Base-by-base conservation (phyloP, 2,113 vertebrate genomes). In the Dicrurus megarhynchus region DNA sequence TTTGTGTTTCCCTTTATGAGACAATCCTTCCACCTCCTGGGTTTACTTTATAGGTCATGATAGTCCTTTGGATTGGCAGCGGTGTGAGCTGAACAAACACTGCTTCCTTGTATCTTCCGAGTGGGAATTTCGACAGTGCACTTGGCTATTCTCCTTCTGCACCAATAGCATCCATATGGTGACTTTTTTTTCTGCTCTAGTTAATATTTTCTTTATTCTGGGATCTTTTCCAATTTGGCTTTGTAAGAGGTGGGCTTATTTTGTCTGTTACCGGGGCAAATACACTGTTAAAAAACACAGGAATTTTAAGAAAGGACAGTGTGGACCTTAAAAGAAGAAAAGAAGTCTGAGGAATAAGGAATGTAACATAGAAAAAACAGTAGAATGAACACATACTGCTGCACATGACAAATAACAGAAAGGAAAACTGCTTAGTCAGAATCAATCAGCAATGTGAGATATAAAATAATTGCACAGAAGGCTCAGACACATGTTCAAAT, bases 91-190 rank as follows among this genome's bases (percentile, higher is more conserved):
- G 92, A 95, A 95, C 64, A 90, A 97, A 93, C 90, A 85, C 87
- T 96, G 16, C 22, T 97, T 98, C 65, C 80, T 87, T 76, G 24
- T 89, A 80, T 69, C 67, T 89, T 96, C 90, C 7, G 10, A 97
- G 68, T 85, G 95, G 95, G 95, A 97, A 96, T 93, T 97, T 97
- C 91, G 87, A 67, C 87, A 91, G 59, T 87, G 80, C 75, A 78
- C 87, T 97, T 98, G 97, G 91, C 95, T 95, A 68, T 87, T 97
- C 97, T 97, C 84, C 93, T 96, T 94, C 84, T 97, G 68, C 84
- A 91, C 90, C 88, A 67, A 98, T 97, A 96, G 87, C 49, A 97
- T 97, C 96, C 98, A 98, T 96, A 97, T 98, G 97, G 61, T 97
- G 67, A 71, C 52, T 93, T 91, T 21, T 79, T 97, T 95, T 97